These are phyloP conservation scores for Fopius arisanus DNA, from an alignment of 1,140 invertebrate species.

Conservation along the genomic window DNA sequence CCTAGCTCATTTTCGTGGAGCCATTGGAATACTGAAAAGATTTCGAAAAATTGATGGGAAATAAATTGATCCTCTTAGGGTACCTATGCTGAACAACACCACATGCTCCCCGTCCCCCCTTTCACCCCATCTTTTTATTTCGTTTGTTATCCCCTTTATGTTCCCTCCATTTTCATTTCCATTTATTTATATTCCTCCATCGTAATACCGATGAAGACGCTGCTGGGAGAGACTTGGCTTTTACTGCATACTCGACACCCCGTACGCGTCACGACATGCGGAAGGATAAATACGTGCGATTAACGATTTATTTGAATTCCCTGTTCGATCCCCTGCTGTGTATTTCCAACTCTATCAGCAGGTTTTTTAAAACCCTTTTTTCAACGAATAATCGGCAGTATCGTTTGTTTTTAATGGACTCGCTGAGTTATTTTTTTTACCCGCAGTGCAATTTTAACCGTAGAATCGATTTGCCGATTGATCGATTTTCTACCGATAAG, in stretches of 20 bases:
- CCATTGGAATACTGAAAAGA: no score
- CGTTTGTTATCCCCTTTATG: not conserved
- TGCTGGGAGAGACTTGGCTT: slow-evolving; percentile 24
- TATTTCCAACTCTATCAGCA: not conserved
- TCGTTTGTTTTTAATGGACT: not conserved
- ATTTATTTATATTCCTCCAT: slow-evolving; percentile 2
- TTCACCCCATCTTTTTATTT: not conserved
- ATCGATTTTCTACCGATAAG: no score
- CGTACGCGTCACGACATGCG: slow-evolving; percentile 41
- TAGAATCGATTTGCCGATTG: no score
- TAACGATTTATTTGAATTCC: slow-evolving; percentile 61
- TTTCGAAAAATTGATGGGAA: no score
- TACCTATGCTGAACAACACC: no score
- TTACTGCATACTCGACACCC: slow-evolving; percentile 43
- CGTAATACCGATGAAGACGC: slow-evolving; percentile 41
- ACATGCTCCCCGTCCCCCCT: not conserved
- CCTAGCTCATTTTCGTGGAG: no score
- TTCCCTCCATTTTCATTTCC: not conserved
- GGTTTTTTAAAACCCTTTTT: not conserved
- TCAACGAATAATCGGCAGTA: not conserved
- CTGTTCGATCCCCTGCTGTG: slow-evolving; percentile 40
- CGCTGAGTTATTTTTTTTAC: no score
- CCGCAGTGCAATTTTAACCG: no score
- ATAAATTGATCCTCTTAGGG: no score
- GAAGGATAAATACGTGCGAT: slow-evolving; percentile 57